A percentile compares a stretch with the other conserved stretches of the same genome.
phyloP scores from a whole-genome alignment of 2,113 vertebrate species.

The Sylvietta virens region DNA sequence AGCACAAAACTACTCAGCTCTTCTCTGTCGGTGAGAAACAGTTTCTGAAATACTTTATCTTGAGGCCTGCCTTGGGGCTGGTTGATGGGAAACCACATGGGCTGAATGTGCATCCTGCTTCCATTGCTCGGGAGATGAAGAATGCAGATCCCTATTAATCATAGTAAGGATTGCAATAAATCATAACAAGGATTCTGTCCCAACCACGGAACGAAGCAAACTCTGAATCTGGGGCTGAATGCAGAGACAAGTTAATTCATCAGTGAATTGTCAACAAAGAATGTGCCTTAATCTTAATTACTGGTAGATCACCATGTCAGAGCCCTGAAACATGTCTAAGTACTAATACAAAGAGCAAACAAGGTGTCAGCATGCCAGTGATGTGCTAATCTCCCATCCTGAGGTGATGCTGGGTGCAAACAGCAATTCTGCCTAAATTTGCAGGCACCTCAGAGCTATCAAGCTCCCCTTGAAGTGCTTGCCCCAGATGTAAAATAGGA shows the following conservation, averaged over 20 bases:
- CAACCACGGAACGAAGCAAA: not conserved
- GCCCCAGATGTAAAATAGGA: not conserved
- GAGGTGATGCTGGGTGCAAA: not conserved
- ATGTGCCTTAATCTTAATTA: constrained; percentile 34
- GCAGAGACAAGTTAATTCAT: constrained; percentile 22
- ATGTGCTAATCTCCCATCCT: not conserved
- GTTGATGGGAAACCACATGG: not conserved
- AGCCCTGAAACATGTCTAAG: not conserved
- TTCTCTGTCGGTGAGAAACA: not conserved
- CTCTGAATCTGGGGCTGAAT: not conserved
- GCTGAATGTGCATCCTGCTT: not conserved
- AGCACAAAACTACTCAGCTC: not conserved
- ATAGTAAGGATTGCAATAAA: constrained; percentile 37
- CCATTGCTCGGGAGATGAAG: not conserved
- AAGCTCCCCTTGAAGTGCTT: not conserved
- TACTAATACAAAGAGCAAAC: not conserved
- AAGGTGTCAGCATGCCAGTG: not conserved
- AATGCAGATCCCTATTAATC: constrained; percentile 37
- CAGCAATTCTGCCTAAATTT: not conserved
- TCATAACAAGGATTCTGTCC: not conserved
- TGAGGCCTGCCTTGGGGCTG: not conserved
- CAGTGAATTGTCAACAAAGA: constrained; percentile 7
- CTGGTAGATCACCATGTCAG: not conserved
- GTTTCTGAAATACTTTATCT: not conserved
- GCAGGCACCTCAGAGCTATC: not conserved